A percentile compares a stretch with the other conserved stretches of the same genome.
Evolutionary conservation across 2,113 vertebrate genomes (phyloP).

Genomic region (Hippoglossus stenolepis): DNA sequence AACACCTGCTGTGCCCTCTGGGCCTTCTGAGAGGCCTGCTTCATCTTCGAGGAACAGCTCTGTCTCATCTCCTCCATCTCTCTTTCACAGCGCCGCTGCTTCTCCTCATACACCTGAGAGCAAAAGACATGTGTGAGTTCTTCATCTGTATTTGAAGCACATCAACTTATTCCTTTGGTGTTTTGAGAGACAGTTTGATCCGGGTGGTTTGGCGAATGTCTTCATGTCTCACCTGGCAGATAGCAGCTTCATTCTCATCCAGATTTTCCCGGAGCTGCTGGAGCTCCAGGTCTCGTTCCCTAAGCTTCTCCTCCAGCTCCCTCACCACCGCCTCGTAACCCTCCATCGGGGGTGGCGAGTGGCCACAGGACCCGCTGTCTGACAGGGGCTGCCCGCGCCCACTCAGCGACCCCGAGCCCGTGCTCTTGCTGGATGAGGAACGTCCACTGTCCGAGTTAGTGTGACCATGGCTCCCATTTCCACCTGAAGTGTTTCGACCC

Average conservation of each 20-base stretch:
- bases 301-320: constrained; percentile 95
- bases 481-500: constrained; percentile 61
- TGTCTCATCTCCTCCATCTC: constrained; percentile 91
- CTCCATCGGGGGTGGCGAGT: constrained; percentile 84
- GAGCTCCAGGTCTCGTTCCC: constrained; percentile 92
- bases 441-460: constrained; percentile 97
- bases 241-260: constrained; percentile 93
- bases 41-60: constrained; percentile 85
- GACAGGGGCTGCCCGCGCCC: constrained; percentile 89
- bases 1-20: constrained; percentile 93
- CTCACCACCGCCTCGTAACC: constrained; percentile 91
- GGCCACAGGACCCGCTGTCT: constrained; percentile 91
- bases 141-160: background rate
- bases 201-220: background rate
- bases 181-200: background rate
- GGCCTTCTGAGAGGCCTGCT: constrained; percentile 88
- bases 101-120: constrained; percentile 91
- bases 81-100: constrained; percentile 90
- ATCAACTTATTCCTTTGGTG: background rate
- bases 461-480: constrained; percentile 81
- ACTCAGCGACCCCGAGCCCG: constrained; percentile 91
- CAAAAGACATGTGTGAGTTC: background rate
- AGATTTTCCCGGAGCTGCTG: constrained; percentile 92
- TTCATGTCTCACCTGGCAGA: constrained; percentile 87
- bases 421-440: constrained; percentile 97